phyloP scores from a whole-genome alignment of 2,888 invertebrate genomes.

The Agrochola lota region DNA sequence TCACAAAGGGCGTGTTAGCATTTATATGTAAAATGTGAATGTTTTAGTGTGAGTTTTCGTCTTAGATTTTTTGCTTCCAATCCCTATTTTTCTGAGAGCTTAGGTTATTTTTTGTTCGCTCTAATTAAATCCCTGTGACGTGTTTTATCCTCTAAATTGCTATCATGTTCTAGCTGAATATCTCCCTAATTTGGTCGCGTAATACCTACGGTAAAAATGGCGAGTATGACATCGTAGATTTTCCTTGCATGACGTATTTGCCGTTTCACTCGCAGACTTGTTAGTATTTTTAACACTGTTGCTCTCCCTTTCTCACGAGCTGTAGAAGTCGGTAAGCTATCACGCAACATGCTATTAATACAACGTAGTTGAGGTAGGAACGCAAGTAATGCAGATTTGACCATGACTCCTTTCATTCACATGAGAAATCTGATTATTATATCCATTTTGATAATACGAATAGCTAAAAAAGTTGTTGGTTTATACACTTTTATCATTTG shows the following conservation, averaged over 20 bases:
- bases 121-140: constrained; percentile 43
- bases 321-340: constrained; percentile 10
- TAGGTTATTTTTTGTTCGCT: constrained; percentile 9
- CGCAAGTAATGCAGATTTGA: constrained; percentile 44
- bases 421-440: constrained; percentile 28
- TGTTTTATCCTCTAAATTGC: constrained; percentile 32
- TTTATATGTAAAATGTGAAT: constrained; percentile 49
- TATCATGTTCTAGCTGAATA: constrained; percentile 53
- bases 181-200: constrained; percentile 77
- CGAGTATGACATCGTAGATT: constrained; percentile 71
- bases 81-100: constrained; percentile 6
- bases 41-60: constrained; percentile 55
- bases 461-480: constrained; percentile 4
- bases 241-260: constrained; percentile 67
- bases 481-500: neutral
- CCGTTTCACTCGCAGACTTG: constrained; percentile 48
- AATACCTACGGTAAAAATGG: constrained; percentile 78
- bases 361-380: constrained; percentile 43
- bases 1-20: constrained; percentile 51
- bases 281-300: constrained; percentile 49
- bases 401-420: constrained; percentile 35
- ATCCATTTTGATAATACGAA: constrained; percentile 1
- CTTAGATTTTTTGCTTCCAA: constrained; percentile 21
- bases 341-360: constrained; percentile 48
- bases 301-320: constrained; percentile 54